Conservation (phyloP, 2,797 vertebrate genomes). For the Phataginus tricuspis region DNA sequence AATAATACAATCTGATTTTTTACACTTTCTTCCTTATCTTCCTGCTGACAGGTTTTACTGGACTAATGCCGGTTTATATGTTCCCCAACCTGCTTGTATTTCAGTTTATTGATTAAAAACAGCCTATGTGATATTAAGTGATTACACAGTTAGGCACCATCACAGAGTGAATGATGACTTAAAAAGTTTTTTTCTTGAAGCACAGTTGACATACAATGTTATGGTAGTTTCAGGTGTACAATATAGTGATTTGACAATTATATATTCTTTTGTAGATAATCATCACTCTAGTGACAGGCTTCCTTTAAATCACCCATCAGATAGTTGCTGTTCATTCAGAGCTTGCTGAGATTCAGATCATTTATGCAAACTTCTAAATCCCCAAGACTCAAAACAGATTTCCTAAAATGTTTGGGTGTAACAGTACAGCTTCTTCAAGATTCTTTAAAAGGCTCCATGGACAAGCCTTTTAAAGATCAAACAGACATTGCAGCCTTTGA, state of each 20-base stretch:
- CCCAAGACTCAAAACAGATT: constrained; percentile 55
- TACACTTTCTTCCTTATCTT: not conserved
- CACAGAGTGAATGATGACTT: not conserved
- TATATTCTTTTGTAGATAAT: not conserved
- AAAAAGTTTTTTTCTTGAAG: too few species aligned
- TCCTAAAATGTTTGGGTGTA: constrained; percentile 71
- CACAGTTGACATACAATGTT: too few species aligned
- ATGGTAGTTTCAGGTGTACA: too few species aligned
- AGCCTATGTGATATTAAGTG: constrained; percentile 20
- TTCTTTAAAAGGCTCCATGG: not conserved
- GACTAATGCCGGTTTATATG: not conserved
- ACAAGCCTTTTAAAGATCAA: constrained; percentile 75
- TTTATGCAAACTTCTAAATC: constrained; percentile 74
- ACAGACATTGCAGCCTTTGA: constrained; percentile 54
- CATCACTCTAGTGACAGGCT: not conserved
- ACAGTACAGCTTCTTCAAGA: constrained; percentile 42
- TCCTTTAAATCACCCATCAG: constrained; percentile 65
- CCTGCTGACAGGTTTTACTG: not conserved
- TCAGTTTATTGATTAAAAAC: constrained; percentile 63
- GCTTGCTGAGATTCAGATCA: constrained; percentile 68
- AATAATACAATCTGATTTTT: not conserved
- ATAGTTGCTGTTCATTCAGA: constrained; percentile 60
- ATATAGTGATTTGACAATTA: too few species aligned
- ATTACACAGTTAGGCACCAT: not conserved
- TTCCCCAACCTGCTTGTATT: not conserved